Evolutionary conservation across 1,140 invertebrate species (phyloP).

Genomic region (Eueides isabella): DNA sequence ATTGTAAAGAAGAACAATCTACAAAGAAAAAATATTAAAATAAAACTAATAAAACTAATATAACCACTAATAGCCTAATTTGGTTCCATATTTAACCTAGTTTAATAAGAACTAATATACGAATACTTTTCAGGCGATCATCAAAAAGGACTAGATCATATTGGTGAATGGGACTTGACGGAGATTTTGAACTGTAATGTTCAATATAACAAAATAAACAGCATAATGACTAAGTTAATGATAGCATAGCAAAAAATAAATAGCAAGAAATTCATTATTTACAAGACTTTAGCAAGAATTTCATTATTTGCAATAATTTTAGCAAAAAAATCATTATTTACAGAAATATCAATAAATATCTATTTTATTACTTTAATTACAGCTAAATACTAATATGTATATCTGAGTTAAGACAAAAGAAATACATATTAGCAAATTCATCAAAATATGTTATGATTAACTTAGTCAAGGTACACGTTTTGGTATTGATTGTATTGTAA

Average conservation of each 20-base stretch:
- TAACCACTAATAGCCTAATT: not conserved
- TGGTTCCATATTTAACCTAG: not conserved
- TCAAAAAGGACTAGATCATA: slow-evolving; percentile 74
- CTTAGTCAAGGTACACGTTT: slow-evolving; percentile 40
- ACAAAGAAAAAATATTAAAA: no score
- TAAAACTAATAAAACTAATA: no score
- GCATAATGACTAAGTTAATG: slow-evolving; percentile 39
- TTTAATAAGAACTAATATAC: slow-evolving; percentile 54
- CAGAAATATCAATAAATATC: not conserved
- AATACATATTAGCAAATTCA: not conserved
- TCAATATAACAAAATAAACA: slow-evolving; percentile 46
- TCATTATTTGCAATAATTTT: not conserved
- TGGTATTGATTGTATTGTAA: slow-evolving; percentile 56
- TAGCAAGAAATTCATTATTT: not conserved
- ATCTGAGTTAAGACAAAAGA: not conserved
- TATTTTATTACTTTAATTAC: not conserved
- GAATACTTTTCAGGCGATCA: slow-evolving; percentile 70
- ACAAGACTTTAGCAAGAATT: not conserved
- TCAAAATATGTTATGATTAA: slow-evolving; percentile 37
- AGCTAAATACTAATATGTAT: not conserved
- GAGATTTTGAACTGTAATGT: slow-evolving; percentile 37
- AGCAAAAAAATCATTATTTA: not conserved
- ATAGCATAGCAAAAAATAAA: slow-evolving; percentile 11
- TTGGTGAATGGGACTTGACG: slow-evolving; percentile 58
- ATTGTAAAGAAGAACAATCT: no score